Evolutionary conservation across 2,113 vertebrate species (phyloP), one percentile per base, ranked within the genome.

Genomic region (Apteryx owenii): DNA sequence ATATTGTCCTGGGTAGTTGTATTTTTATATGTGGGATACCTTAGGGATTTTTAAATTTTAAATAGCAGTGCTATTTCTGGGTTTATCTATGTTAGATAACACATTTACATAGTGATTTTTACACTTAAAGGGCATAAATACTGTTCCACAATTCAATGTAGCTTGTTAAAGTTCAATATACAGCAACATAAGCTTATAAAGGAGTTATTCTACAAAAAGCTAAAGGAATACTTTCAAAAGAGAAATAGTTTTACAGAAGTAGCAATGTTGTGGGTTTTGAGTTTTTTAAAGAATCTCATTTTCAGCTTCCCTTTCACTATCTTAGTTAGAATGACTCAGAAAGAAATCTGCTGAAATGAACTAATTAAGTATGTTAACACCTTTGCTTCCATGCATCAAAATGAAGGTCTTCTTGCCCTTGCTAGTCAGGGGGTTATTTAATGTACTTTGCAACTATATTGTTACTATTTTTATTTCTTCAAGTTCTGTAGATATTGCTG

Each of bases 321-420:
- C 8, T 48, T 92, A 93, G 89, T 81, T 89, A 62, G 36, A 85
- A 79, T 94, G 83, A 88, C 62, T 95, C 85, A 95, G 79, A 85
- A 91, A 36, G 12, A 96, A 92, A 96, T 93, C 72, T 97, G 82
- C 54, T 93, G 75, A 93, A 96, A 96, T 85, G 54, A 94, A 86
- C 83, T 96, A 95, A 96, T 97, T 93, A 95, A 85, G 50, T 50
- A 62, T 61, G 69, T 94, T 86, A 96, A 83, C 92, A 98, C 94
- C 88, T 97, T 96, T 85, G n/a, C 81, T 82, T 95, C 81, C 75
- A 28, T 78, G 61, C 89, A 84, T 42, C 61, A 48, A 88, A 77
- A 33, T 75, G 66, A 85, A 93, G 90, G 89, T 96, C 36, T 15
- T 96, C 88, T 87, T 93, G 71, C 33, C 83, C 69, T 96, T 97